These are phyloP conservation scores for Corynorhinus townsendii DNA, from an alignment of 2,113 vertebrate genomes.

Conservation along the genomic window DNA sequence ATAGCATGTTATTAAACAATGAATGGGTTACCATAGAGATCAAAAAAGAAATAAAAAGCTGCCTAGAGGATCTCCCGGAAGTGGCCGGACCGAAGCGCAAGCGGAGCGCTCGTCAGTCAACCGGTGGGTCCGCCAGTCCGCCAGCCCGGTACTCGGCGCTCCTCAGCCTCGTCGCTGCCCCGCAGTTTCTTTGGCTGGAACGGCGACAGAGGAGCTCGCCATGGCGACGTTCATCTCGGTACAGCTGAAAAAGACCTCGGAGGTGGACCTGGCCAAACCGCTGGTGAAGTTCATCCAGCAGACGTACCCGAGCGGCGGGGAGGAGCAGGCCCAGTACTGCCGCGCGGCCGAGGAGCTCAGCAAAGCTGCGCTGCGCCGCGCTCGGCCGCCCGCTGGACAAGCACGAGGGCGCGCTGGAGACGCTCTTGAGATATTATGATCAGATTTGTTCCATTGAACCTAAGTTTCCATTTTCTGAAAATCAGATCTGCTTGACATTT, in stretches of 20 bases:
- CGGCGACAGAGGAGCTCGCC: conserved; percentile 61
- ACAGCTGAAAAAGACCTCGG: conserved; percentile 94
- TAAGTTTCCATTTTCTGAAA: no score
- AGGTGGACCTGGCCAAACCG: conserved; percentile 93
- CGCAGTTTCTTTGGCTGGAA: background rate
- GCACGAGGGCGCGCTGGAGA: conserved; percentile 93
- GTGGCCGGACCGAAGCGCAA: background rate
- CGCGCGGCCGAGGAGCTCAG: conserved; percentile 94
- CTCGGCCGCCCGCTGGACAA: conserved; percentile 95
- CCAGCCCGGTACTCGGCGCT: background rate
- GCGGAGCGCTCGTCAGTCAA: background rate
- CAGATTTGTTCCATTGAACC: no score
- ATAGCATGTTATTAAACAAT: no score
- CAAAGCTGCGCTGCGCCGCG: conserved; percentile 91
- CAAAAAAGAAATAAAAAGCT: no score
- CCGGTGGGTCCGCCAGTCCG: conserved; percentile 17
- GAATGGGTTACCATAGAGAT: no score
- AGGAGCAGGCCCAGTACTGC: conserved; percentile 89
- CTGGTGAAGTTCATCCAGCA: conserved; percentile 92
- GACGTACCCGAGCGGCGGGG: conserved; percentile 88
- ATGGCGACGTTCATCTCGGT: conserved; percentile 98
- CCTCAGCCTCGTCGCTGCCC: background rate
- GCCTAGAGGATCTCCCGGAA: conserved; percentile 64
- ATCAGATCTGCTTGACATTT: conserved; percentile 98
- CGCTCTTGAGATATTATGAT: conserved; percentile 90